Conservation (phyloP, 2,888 invertebrate species). For the Metellina segmentata region DNA sequence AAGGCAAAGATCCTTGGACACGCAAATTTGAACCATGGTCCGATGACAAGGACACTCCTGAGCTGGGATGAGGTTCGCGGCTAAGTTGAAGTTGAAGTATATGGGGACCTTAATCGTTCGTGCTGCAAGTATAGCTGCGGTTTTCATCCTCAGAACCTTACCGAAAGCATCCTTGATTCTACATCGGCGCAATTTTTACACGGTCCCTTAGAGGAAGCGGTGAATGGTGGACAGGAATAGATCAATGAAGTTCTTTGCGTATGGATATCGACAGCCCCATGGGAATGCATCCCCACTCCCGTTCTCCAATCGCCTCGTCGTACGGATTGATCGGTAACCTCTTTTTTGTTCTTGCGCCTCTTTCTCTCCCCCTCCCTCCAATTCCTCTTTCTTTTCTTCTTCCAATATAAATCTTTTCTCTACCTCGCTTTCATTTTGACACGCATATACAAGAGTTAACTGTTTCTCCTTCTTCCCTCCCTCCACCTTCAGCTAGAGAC, state of each 20-base stretch:
- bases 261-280: constrained; percentile 68
- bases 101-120: no score
- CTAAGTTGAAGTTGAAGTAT: no score
- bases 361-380: not conserved
- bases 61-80: no score
- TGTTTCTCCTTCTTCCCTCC: constrained; percentile 39
- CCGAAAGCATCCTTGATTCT: not conserved
- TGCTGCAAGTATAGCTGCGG: no score
- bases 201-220: not conserved
- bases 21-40: no score
- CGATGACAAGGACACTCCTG: no score
- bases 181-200: not conserved
- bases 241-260: constrained; percentile 70
- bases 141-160: no score
- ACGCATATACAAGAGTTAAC: constrained; percentile 73
- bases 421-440: constrained; percentile 61
- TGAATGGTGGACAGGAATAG: constrained; percentile 51
- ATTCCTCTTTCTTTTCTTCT: constrained; percentile 7
- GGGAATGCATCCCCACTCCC: constrained; percentile 47
- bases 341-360: constrained; percentile 23
- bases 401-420: constrained; percentile 69
- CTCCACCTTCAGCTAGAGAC: constrained; percentile 23
- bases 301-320: constrained; percentile 47
- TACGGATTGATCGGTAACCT: constrained; percentile 62
- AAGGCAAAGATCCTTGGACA: no score